Percentiles rank a stretch among this genome's conserved stretches.
Evolutionary conservation across 2,888 invertebrate species (phyloP).

Genomic region (Gortyna flavago): DNA sequence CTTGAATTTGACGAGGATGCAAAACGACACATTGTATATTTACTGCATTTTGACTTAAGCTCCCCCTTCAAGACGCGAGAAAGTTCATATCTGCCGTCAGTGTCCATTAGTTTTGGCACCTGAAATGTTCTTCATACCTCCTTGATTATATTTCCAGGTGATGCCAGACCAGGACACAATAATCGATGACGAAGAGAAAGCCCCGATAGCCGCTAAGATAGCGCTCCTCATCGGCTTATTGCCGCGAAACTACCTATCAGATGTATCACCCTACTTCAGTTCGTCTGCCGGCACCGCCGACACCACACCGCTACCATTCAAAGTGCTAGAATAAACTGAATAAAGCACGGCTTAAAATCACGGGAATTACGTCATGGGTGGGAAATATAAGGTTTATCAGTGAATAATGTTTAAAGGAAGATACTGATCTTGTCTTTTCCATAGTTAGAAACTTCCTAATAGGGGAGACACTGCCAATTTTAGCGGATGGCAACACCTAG

Average conservation of each 20-base stretch:
- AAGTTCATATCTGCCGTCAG: not conserved
- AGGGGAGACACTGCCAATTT: slow-evolving; percentile 2
- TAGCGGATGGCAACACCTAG: slow-evolving; percentile 26
- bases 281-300: slow-evolving; percentile 78
- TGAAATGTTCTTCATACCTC: not conserved
- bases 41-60: not conserved
- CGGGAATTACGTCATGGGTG: slow-evolving; percentile 31
- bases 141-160: slow-evolving; percentile 85
- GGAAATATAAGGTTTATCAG: slow-evolving; percentile 44
- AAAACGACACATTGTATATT: no score
- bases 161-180: slow-evolving; percentile 94
- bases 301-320: slow-evolving; percentile 81
- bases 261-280: slow-evolving; percentile 83
- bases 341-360: slow-evolving; percentile 39
- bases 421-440: slow-evolving; percentile 2
- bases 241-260: slow-evolving; percentile 85
- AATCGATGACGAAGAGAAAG: slow-evolving; percentile 86
- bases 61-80: not conserved
- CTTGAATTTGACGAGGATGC: no score
- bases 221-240: slow-evolving; percentile 89
- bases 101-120: not conserved
- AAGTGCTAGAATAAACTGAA: slow-evolving; percentile 78
- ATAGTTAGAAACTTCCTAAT: not conserved
- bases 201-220: slow-evolving; percentile 90
- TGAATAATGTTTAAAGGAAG: slow-evolving; percentile 32